Conservation (phyloP, 2,113 vertebrate genomes). For the Nothoprocta pentlandii region DNA sequence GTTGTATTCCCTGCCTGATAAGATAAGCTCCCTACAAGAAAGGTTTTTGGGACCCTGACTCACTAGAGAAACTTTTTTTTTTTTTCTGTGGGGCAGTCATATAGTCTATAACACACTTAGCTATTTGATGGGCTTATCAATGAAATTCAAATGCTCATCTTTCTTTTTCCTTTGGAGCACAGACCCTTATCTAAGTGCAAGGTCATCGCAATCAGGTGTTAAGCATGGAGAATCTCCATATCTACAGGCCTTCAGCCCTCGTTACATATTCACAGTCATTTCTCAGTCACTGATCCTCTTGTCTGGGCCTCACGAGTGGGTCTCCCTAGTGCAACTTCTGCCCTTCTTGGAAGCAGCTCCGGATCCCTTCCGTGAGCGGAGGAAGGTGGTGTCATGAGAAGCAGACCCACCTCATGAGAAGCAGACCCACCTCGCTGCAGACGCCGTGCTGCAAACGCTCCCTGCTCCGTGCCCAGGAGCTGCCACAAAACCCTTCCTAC, state of each 20-base stretch:
- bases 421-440: background rate
- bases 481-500: background rate
- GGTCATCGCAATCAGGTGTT: constrained; percentile 56
- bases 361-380: background rate
- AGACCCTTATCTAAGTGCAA: constrained; percentile 52
- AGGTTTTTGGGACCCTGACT: constrained; percentile 67
- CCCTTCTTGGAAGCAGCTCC: background rate
- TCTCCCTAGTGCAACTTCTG: background rate
- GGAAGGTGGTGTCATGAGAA: background rate
- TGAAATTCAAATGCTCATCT: constrained; percentile 30
- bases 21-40: constrained; percentile 71
- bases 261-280: background rate
- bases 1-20: constrained; percentile 62
- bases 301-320: rapidly evolving
- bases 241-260: background rate
- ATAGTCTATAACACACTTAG: constrained; percentile 52
- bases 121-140: constrained; percentile 62
- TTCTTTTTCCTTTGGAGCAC: background rate
- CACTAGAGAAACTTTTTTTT: constrained; percentile 53
- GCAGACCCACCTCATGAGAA: background rate
- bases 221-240: background rate
- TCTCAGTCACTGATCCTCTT: background rate
- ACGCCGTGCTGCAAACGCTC: background rate
- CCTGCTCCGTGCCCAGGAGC: background rate
- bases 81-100: background rate